These are phyloP conservation scores for Rhabdornis inornatus DNA, from an alignment of 2,113 vertebrate genomes.

Conservation along the genomic window DNA sequence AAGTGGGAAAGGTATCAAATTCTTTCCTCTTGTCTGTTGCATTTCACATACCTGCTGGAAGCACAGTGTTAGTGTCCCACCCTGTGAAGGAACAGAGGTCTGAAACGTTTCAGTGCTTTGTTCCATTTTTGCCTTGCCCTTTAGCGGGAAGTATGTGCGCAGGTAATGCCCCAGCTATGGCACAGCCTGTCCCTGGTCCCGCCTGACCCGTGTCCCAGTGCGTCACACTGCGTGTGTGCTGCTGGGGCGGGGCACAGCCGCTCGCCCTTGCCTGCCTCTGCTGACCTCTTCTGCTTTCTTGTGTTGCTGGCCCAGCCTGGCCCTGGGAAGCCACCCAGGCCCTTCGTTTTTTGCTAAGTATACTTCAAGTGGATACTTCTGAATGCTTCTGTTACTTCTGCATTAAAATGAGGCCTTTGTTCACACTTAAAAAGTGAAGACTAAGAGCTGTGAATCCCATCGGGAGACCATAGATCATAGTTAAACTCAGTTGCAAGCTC, in stretches of 20 bases:
- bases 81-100: neutral
- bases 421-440: neutral
- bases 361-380: neutral
- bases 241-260: rapidly evolving
- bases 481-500: neutral
- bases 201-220: neutral
- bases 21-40: neutral
- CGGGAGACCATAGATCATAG: neutral
- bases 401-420: neutral
- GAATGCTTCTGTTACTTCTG: neutral
- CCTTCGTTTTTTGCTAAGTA: rapidly evolving
- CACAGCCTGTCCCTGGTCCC: neutral
- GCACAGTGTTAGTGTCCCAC: too few relatives aligned
- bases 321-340: neutral
- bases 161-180: neutral
- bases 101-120: neutral
- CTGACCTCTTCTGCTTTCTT: neutral
- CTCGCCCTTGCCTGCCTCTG: neutral
- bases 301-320: rapidly evolving
- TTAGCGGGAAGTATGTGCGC: rapidly evolving
- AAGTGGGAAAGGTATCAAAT: neutral
- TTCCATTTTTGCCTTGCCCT: neutral
- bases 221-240: rapidly evolving
- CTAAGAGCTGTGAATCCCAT: neutral
- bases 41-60: neutral